Evolutionary conservation across 2,113 vertebrate genomes (phyloP).

Genomic region (Kryptolebias marmoratus): DNA sequence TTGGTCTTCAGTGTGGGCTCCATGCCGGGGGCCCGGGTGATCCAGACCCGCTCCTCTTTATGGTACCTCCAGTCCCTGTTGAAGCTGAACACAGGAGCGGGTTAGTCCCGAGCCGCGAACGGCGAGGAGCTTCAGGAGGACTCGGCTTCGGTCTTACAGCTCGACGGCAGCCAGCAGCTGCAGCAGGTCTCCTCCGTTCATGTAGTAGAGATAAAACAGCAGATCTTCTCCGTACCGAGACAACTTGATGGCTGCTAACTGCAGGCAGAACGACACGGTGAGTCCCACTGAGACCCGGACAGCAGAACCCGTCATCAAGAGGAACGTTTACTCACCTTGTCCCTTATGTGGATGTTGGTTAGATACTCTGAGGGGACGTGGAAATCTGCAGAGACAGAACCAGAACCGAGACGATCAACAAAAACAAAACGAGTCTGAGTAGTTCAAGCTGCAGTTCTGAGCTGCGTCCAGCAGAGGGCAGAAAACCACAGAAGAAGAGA

Average conservation of each 20-base stretch:
- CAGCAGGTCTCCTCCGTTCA: slow-evolving; percentile 99
- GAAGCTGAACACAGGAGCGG: slow-evolving; percentile 77
- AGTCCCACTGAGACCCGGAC: no score
- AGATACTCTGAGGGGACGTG: slow-evolving; percentile 99
- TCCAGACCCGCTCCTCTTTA: slow-evolving; percentile 99
- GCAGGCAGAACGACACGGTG: slow-evolving; percentile 39
- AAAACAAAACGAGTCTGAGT: not conserved
- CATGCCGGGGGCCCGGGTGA: slow-evolving; percentile 98
- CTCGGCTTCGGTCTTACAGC: slow-evolving; percentile 84
- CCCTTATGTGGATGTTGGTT: slow-evolving; percentile 99
- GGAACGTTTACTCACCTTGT: slow-evolving; percentile 86
- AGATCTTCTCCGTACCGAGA: slow-evolving; percentile 98
- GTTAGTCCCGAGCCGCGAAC: not conserved
- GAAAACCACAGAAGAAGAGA: not conserved
- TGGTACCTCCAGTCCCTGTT: slow-evolving; percentile 99
- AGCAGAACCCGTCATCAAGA: not conserved
- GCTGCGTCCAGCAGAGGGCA: not conserved
- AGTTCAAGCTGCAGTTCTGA: not conserved
- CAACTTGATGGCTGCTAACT: slow-evolving; percentile 99
- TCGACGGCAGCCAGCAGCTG: slow-evolving; percentile 99
- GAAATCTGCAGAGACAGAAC: slow-evolving; percentile 87
- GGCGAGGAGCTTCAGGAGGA: not conserved
- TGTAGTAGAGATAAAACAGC: slow-evolving; percentile 99
- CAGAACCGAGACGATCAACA: not conserved
- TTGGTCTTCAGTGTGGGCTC: slow-evolving; percentile 99